Evolutionary conservation across 2,888 invertebrate species (phyloP).

Genomic region (Hedya salicella): DNA sequence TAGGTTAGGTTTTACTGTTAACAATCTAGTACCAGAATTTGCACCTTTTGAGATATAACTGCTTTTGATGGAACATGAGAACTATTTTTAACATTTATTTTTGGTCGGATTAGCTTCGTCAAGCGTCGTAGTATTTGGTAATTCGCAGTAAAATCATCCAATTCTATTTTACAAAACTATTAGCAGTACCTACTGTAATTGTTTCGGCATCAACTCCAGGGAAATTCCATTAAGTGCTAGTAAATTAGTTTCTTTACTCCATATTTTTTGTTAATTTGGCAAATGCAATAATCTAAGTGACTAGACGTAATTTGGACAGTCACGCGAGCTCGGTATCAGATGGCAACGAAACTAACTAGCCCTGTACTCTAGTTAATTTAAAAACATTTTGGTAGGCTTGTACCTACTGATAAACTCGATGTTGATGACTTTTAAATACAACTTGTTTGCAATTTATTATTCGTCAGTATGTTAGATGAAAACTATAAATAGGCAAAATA

Average conservation of each 20-base stretch:
- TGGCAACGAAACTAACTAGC: slow-evolving; percentile 18
- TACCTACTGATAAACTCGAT: too few species aligned
- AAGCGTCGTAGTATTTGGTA: neutral
- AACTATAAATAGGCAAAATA: too few species aligned
- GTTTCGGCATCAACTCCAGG: slow-evolving; percentile 16
- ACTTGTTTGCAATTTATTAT: too few species aligned
- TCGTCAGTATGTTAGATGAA: too few species aligned
- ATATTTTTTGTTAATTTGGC: slow-evolving; percentile 28
- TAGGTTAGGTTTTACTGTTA: too few species aligned
- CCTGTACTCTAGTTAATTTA: neutral
- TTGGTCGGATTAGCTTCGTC: too few species aligned
- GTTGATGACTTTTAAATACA: too few species aligned
- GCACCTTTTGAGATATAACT: too few species aligned
- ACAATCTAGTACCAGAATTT: too few species aligned
- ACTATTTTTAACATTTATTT: too few species aligned
- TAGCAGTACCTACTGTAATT: neutral
- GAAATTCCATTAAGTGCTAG: slow-evolving; percentile 28
- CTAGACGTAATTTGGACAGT: slow-evolving; percentile 30
- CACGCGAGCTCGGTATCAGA: slow-evolving; percentile 24
- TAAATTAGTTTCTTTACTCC: slow-evolving; percentile 17
- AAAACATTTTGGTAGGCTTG: neutral
- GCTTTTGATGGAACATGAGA: too few species aligned
- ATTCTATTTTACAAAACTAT: neutral
- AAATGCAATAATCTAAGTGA: slow-evolving; percentile 36
- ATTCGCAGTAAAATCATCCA: neutral